Conservation (phyloP, 2,113 vertebrate species). For the Rhinolophus ferrumequinum region DNA sequence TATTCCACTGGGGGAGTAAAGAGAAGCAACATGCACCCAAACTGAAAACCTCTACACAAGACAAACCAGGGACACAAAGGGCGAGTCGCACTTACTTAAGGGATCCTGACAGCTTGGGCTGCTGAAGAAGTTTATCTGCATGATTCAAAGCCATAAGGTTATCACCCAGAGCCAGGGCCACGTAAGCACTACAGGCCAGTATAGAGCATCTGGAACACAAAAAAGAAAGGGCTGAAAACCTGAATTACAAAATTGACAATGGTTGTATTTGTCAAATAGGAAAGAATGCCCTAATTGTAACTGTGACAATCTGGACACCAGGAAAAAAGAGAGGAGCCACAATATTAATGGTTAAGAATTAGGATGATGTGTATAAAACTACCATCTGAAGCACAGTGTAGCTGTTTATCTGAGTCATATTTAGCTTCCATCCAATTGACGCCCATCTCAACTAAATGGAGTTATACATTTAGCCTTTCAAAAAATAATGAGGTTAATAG, state of each 20-base stretch:
- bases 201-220: slow-evolving; percentile 92
- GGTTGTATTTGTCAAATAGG: background rate
- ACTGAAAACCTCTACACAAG: background rate
- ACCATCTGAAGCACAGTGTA: background rate
- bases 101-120: slow-evolving; percentile 96
- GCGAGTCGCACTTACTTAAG: slow-evolving; percentile 91
- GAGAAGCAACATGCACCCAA: background rate
- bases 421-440: background rate
- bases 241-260: background rate
- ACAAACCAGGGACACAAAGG: background rate
- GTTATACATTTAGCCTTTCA: background rate
- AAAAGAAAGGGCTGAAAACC: background rate
- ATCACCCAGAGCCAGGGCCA: slow-evolving; percentile 96
- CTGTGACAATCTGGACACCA: background rate
- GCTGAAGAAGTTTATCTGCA: slow-evolving; percentile 97
- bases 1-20: background rate
- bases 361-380: background rate
- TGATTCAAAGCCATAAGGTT: slow-evolving; percentile 98
- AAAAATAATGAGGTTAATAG: background rate
- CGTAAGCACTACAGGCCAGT: slow-evolving; percentile 96
- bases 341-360: background rate
- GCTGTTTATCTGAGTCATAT: background rate
- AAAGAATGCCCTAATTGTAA: background rate
- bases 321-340: background rate
- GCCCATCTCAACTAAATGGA: background rate